These are phyloP conservation scores for Dryomyza anilis DNA, from an alignment of 2,888 invertebrate species.

Conservation along the genomic window DNA sequence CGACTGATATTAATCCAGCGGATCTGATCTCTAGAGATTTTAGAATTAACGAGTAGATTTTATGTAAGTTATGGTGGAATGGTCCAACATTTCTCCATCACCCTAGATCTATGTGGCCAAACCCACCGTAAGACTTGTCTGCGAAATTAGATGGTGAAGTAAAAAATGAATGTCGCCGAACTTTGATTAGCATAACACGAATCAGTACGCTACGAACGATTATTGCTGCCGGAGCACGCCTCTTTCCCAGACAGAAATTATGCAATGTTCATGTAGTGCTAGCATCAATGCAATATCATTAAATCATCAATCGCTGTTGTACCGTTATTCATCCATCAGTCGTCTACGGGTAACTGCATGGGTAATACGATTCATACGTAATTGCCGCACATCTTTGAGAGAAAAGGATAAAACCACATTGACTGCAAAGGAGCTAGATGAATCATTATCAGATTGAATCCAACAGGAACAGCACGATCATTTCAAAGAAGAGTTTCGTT, in stretches of 20 bases:
- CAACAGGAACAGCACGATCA: slow-evolving; percentile 5
- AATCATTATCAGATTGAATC: slow-evolving; percentile 3
- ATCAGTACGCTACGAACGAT: neutral
- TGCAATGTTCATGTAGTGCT: slow-evolving; percentile 3
- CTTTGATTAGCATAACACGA: neutral
- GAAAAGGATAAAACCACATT: neutral
- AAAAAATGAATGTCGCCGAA: slow-evolving; percentile 5
- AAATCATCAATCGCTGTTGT: neutral
- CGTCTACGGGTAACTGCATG: slow-evolving; percentile 17
- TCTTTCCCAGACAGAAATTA: too few species aligned
- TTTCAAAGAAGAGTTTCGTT: neutral
- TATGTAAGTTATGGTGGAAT: neutral
- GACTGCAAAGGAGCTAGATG: neutral
- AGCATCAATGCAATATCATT: slow-evolving; percentile 6
- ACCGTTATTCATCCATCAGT: slow-evolving; percentile 16
- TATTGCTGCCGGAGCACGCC: too few species aligned
- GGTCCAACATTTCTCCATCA: slow-evolving; percentile 15
- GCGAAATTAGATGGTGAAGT: too few species aligned
- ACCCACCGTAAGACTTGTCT: too few species aligned
- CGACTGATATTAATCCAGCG: slow-evolving; percentile 2
- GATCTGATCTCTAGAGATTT: slow-evolving; percentile 1
- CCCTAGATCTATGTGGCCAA: too few species aligned
- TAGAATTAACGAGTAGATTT: neutral
- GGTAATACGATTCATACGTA: slow-evolving; percentile 7
- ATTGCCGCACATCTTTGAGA: slow-evolving; percentile 1